Evolutionary conservation across 2,888 invertebrate genomes (phyloP).

Genomic region (Parnassius glacialis): DNA sequence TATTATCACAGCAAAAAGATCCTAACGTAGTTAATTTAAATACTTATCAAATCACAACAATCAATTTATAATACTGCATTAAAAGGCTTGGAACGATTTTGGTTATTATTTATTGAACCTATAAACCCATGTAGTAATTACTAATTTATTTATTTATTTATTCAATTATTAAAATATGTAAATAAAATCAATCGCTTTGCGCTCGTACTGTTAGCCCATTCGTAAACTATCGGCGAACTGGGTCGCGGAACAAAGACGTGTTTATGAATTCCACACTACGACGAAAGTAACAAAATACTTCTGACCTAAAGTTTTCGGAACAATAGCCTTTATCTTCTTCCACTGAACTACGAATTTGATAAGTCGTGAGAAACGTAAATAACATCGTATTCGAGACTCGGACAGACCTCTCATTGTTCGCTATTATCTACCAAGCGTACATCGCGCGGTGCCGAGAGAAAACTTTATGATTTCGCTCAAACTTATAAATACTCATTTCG

Average conservation of each 20-base stretch:
- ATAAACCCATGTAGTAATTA: background rate
- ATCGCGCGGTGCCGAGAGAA: slow-evolving; percentile 9
- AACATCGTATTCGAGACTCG: slow-evolving; percentile 23
- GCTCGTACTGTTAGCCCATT: slow-evolving; percentile 11
- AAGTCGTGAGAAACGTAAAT: slow-evolving; percentile 69
- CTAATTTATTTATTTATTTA: too few species aligned
- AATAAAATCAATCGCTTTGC: slow-evolving; percentile 1
- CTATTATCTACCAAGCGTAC: slow-evolving; percentile 16
- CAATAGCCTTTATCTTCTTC: slow-evolving; percentile 68
- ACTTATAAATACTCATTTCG: slow-evolving; percentile 16
- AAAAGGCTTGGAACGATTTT: too few species aligned
- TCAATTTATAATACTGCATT: too few species aligned
- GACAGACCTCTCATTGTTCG: slow-evolving; percentile 21
- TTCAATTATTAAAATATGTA: too few species aligned
- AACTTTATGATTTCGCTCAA: slow-evolving; percentile 18
- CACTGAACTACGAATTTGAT: slow-evolving; percentile 68
- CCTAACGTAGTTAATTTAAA: too few species aligned
- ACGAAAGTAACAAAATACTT: slow-evolving; percentile 47
- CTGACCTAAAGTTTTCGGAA: slow-evolving; percentile 53
- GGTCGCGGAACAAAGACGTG: slow-evolving; percentile 55
- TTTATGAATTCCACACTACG: slow-evolving; percentile 41
- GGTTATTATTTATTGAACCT: too few species aligned
- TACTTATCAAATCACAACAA: too few species aligned
- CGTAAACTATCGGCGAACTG: slow-evolving; percentile 37
- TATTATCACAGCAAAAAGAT: too few species aligned